phyloP scores from a whole-genome alignment of 64 coral and sea anemone species.

The Pocillopora damicornis region DNA sequence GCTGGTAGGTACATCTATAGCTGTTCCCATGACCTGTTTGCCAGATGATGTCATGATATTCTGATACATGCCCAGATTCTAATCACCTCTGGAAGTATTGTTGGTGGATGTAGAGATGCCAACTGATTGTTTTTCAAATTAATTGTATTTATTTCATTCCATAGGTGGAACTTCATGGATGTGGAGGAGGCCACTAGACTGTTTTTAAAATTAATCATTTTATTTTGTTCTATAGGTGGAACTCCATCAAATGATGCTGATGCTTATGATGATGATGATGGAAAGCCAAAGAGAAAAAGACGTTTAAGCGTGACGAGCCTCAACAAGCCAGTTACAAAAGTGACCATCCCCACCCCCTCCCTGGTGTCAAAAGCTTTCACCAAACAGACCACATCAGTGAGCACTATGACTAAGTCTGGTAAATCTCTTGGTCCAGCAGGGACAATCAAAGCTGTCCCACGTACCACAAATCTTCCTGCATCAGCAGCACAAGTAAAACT shows the following conservation, averaged over 20 bases:
- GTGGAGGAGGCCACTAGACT: background rate
- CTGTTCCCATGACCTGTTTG: no score
- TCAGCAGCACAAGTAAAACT: slow-evolving; percentile 90
- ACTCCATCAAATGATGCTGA: slow-evolving; percentile 46
- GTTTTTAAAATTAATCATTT: background rate
- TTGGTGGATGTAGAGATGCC: no score
- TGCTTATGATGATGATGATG: slow-evolving; percentile 69
- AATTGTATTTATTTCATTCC: no score
- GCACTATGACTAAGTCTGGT: slow-evolving; percentile 89
- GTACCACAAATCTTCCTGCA: slow-evolving; percentile 49
- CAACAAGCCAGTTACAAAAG: slow-evolving; percentile 73
- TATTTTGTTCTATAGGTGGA: background rate
- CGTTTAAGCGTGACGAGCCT: slow-evolving; percentile 53
- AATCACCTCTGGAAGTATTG: no score
- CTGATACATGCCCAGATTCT: no score
- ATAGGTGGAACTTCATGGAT: background rate
- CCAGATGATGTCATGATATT: no score
- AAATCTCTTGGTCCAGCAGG: slow-evolving; percentile 53
- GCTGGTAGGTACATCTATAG: no score
- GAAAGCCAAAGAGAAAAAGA: slow-evolving; percentile 73
- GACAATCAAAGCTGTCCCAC: slow-evolving; percentile 48
- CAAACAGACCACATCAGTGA: slow-evolving; percentile 75
- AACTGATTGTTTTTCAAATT: no score
- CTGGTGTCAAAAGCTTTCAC: slow-evolving; percentile 56
- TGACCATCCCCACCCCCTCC: slow-evolving; percentile 50